Evolutionary conservation across 2,113 vertebrate genomes (phyloP).

Genomic region (Microcebus lehilahytsara): DNA sequence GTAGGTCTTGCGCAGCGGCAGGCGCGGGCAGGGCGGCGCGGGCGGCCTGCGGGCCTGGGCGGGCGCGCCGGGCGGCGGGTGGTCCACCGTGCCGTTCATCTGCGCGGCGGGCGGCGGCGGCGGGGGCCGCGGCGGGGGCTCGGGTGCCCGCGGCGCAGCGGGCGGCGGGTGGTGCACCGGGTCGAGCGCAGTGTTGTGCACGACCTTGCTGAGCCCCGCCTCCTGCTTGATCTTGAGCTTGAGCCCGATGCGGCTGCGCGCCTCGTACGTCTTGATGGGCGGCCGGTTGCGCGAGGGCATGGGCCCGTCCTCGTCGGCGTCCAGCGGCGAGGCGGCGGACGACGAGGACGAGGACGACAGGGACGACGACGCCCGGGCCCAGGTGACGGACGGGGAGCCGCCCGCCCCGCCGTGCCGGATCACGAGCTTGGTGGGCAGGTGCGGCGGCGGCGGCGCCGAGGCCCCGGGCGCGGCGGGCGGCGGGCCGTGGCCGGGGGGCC

Average conservation of each 20-base stretch:
- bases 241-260: conserved; percentile 92
- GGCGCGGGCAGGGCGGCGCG: conserved; percentile 86
- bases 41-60: conserved; percentile 74
- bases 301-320: conserved; percentile 87
- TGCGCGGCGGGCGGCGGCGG: conserved; percentile 74
- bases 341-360: conserved; percentile 63
- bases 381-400: conserved; percentile 90
- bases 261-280: conserved; percentile 96
- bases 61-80: conserved; percentile 76
- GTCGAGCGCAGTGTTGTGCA: conserved; percentile 95
- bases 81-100: conserved; percentile 92
- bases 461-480: neutral
- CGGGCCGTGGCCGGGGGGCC: neutral
- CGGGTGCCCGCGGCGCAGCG: neutral
- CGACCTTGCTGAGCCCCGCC: conserved; percentile 93
- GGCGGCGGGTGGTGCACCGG: conserved; percentile 87
- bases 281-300: conserved; percentile 92
- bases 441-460: conserved; percentile 61
- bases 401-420: conserved; percentile 92
- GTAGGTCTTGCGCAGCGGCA: conserved; percentile 93
- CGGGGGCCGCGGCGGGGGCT: conserved; percentile 65
- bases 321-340: conserved; percentile 79
- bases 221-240: conserved; percentile 98
- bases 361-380: conserved; percentile 85
- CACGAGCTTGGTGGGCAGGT: conserved; percentile 91